Evolutionary conservation across 2,797 vertebrate species (phyloP), one percentile per base, ranked within the genome.

Genomic region (Sebastes oblongus): DNA sequence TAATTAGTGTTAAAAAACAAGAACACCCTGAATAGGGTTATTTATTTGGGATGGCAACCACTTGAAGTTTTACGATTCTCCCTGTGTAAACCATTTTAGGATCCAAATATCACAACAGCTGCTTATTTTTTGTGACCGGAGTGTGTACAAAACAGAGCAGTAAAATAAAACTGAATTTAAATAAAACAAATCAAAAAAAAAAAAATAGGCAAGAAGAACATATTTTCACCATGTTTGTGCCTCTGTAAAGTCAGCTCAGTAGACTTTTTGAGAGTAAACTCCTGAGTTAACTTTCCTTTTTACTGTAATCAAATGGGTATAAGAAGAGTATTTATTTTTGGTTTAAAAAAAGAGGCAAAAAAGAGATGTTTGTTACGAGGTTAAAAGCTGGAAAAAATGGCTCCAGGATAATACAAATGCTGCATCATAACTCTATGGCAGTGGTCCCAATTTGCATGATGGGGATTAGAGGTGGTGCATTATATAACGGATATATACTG

Each of bases 401-500:
- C 20, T 56, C 14, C 6, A n/a, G 14, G 11, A 61, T 32, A 70
- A 78, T 66, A 30, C 59, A 58, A 55, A 52, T 27, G 30, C n/a
- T 65, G 59, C 54, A 39, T 16, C 16, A 22, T 52, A 58, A 60
- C 5, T 32, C 60, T 54, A 50, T 58, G 39, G 54, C 66, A 52
- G 70, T 29, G 59, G 18, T 67, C 9, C 20, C 54, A 30, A 72
- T 82, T 73, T 84, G 72, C 77, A 75, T 85, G 62, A 89, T 68
- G 71, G 30, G 55, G 77, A 88, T 91, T 91, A 83, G 50, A 70
- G 55, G 24, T 24, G 10, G 5, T 55, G 34, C 5, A 55, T 93
- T 92, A 91, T 70, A 74, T 92, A 93, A 92, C 11, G 1, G 9
- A 68, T 22, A 80, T 8, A 66, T 34, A 62, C 46, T 29, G 56